Evolutionary conservation across 64 coral and sea anemone species (phyloP), one percentile per base, ranked within the genome.

Genomic region (Porites australiensis): DNA sequence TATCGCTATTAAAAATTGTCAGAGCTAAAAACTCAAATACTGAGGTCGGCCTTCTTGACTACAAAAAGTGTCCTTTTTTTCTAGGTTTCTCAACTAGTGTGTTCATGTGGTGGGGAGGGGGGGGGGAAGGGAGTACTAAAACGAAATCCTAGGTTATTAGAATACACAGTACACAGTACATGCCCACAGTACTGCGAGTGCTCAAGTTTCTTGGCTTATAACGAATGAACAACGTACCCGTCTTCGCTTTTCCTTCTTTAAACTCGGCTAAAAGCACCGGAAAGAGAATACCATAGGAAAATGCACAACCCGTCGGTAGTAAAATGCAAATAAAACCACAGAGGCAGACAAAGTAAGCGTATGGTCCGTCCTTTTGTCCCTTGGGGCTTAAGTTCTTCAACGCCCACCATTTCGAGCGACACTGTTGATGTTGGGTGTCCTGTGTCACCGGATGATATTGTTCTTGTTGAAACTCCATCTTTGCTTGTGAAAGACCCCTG

Each of bases 221-320:
- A 37, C 27, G 27, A 37, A 37, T 37, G 27, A 37, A 37, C 27
- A 37, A 37, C 27, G 27, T 37, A 94, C 92, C 86, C 50, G 92
- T 94, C 47, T 89, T 89, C 4, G 86, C 92, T 50, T 89, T 94
- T 20, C 92, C 87, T 77, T 89, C 64, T 43, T 83, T 89, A 77
- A 94, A 94, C 11, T 94, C 55, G 6, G 89, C 87, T 57, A 89
- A 16, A 67, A 94, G 67, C 13, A 59, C 87, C 5, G 92, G 92
- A n/a, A 89, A 94, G 2, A 94, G 64, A 64, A 89, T 65, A 16
- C 92, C 92, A 74, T 82, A 94, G 12, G 75, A 82, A 47, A 50
- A 82, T 0, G 92, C 75, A 19, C 77, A 77, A 0, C 92, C 87
- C 8, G 83, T 8, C 19, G 58, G 47, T 6, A 94, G 77, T 5